These are phyloP conservation scores for Hyposoter didymator DNA, from an alignment of 2,888 invertebrate species.

Conservation along the genomic window DNA sequence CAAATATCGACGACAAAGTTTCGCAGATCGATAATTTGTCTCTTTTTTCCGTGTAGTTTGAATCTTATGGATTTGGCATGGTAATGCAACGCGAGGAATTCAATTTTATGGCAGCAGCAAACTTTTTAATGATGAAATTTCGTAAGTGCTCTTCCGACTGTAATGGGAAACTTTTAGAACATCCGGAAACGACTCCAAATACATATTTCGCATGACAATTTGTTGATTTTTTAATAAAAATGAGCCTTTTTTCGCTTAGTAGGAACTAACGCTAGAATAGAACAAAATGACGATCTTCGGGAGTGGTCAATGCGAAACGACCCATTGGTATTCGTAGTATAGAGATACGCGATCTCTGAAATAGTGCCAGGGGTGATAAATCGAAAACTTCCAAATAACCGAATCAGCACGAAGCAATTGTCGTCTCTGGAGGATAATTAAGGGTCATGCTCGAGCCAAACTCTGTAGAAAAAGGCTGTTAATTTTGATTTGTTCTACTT, in stretches of 20 bases:
- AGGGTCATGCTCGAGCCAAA: background rate
- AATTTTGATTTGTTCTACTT: background rate
- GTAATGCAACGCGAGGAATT: no score
- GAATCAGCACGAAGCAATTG: conserved; percentile 6
- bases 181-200: background rate
- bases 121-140: background rate
- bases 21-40: no score
- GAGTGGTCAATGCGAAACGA: background rate
- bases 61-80: background rate
- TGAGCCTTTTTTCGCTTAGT: background rate
- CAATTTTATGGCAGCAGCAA: background rate
- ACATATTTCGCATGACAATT: background rate
- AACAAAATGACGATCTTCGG: background rate
- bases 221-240: background rate
- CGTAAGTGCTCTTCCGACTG: background rate
- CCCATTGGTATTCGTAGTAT: background rate
- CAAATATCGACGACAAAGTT: no score
- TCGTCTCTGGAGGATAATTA: conserved; percentile 14
- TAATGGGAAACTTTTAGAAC: background rate
- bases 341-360: background rate
- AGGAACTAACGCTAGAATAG: background rate
- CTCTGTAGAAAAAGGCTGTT: background rate
- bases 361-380: conserved; percentile 21
- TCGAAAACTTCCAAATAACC: conserved; percentile 22
- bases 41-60: background rate